phyloP scores from a whole-genome alignment of 2,888 invertebrate genomes.

The Pomacea canaliculata region DNA sequence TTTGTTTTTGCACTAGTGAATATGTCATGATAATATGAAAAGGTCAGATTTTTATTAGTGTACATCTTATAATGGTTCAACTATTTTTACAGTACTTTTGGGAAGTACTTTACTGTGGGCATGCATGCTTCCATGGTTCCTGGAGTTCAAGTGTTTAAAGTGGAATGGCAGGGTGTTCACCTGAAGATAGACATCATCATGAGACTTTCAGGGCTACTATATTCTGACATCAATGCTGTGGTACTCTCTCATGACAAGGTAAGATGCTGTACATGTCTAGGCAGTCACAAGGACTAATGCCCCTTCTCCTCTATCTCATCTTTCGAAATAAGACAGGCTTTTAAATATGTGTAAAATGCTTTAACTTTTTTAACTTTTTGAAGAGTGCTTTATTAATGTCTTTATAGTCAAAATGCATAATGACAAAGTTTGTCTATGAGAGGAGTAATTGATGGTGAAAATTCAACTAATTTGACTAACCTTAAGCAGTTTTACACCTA shows the following conservation, averaged over 20 bases:
- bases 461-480: no score
- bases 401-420: not conserved
- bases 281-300: no score
- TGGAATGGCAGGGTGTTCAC: not conserved
- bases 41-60: not conserved
- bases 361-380: no score
- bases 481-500: no score
- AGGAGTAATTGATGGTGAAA: no score
- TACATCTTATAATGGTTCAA: not conserved
- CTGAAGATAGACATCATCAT: not conserved
- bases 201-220: conserved; percentile 15
- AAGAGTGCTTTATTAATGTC: not conserved
- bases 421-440: no score
- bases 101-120: conserved; percentile 8
- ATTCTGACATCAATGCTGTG: conserved; percentile 20
- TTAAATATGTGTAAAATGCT: no score
- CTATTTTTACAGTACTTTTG: conserved; percentile 11
- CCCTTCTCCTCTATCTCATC: no score
- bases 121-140: not conserved
- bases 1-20: not conserved
- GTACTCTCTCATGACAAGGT: conserved; percentile 20
- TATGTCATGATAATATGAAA: not conserved
- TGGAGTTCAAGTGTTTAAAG: not conserved
- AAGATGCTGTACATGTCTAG: not conserved
- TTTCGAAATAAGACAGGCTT: no score